Conservation (phyloP, 2,888 invertebrate genomes). For the Ophraella communa region DNA sequence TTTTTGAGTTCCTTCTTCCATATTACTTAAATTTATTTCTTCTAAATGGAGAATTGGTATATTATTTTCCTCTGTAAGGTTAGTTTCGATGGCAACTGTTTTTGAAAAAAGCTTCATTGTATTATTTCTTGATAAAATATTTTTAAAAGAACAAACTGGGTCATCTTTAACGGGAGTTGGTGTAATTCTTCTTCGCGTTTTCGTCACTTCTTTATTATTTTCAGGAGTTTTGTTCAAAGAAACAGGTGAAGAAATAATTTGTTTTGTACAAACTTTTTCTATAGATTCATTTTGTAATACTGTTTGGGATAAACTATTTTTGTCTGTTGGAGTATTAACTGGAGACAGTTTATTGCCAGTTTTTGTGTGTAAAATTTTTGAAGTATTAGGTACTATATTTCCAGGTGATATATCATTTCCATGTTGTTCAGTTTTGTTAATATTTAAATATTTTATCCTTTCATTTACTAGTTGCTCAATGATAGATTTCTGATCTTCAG, state of each 20-base stretch:
- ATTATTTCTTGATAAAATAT: slow-evolving; percentile 26
- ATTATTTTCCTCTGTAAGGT: slow-evolving; percentile 37
- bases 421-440: not conserved
- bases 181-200: slow-evolving; percentile 28
- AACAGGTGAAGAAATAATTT: not conserved
- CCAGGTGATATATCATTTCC: not conserved
- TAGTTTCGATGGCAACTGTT: slow-evolving; percentile 12
- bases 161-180: slow-evolving; percentile 30
- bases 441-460: not conserved
- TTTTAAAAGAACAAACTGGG: slow-evolving; percentile 31
- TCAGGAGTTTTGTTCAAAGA: not conserved
- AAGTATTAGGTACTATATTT: not conserved
- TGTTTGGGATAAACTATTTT: not conserved
- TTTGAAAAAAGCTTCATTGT: slow-evolving; percentile 5
- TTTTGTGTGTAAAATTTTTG: not conserved
- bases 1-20: slow-evolving; percentile 28
- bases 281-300: not conserved
- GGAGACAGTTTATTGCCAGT: not conserved
- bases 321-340: not conserved
- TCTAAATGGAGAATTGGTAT: slow-evolving; percentile 39
- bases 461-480: not conserved
- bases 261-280: not conserved
- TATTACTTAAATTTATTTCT: slow-evolving; percentile 33
- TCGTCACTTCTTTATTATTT: not conserved
- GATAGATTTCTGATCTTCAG: not conserved